phyloP scores from a whole-genome alignment of 2,113 vertebrate species.

The Alethe castanea region DNA sequence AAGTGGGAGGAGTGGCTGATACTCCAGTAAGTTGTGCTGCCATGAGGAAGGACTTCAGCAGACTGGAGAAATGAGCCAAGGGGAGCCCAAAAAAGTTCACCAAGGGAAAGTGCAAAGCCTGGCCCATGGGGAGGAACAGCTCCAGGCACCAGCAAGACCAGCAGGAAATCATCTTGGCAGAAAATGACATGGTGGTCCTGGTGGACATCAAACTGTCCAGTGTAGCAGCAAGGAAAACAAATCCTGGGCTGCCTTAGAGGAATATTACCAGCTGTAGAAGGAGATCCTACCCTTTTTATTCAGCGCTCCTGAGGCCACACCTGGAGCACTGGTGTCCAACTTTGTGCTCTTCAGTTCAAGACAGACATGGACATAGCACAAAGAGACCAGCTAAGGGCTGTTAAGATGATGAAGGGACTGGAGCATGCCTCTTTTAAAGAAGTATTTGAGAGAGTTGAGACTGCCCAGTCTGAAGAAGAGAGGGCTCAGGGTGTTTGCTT shows the following conservation, averaged over 20 bases:
- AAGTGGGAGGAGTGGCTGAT: neutral
- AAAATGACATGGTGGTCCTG: neutral
- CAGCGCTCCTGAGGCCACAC: fast-evolving
- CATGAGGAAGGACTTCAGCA: neutral
- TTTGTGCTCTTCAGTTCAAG: neutral
- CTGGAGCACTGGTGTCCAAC: neutral
- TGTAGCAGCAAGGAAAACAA: neutral
- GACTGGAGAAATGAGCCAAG: neutral
- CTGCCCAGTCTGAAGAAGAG: neutral
- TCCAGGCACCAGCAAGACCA: neutral
- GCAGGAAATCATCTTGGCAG: neutral
- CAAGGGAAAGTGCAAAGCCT: neutral
- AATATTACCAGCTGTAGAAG: neutral
- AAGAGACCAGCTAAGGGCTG: neutral
- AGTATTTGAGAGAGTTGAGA: neutral
- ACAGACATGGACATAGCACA: neutral
- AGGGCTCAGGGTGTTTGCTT: neutral
- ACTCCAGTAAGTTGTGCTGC: neutral
- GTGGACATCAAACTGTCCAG: neutral
- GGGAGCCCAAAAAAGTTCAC: neutral
- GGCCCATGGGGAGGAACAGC: neutral
- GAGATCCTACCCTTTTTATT: neutral
- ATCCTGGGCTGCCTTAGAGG: neutral
- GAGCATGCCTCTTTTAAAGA: neutral
- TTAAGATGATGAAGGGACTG: neutral